Percentiles rank a stretch among this genome's conserved stretches.
phyloP scores from a whole-genome alignment of 1,140 invertebrate species.

The Eciton burchellii region DNA sequence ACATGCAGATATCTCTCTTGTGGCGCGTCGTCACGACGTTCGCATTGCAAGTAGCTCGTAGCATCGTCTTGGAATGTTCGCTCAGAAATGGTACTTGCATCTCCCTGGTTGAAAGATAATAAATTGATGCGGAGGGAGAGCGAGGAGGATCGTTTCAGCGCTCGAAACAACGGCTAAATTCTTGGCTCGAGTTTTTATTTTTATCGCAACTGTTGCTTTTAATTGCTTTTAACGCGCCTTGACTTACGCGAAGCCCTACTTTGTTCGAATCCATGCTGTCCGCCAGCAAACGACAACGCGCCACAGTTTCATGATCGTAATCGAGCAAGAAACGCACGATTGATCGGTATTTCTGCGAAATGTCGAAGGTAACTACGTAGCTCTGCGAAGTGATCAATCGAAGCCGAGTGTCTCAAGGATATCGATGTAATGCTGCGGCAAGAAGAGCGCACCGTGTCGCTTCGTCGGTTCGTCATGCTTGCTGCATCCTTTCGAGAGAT shows the following conservation, averaged over 20 bases:
- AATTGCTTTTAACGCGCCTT: neutral
- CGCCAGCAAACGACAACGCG: neutral
- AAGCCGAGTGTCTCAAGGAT: slow-evolving; percentile 41
- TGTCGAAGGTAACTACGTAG: slow-evolving; percentile 31
- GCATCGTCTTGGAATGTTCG: neutral
- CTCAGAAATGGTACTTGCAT: neutral
- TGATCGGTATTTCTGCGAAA: slow-evolving; percentile 60
- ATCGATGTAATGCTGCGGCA: neutral
- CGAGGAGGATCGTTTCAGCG: neutral
- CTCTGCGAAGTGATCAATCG: slow-evolving; percentile 64
- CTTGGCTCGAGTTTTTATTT: neutral
- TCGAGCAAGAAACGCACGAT: slow-evolving; percentile 37
- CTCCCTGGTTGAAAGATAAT: neutral
- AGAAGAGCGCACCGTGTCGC: slow-evolving; percentile 31
- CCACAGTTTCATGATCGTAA: slow-evolving; percentile 15
- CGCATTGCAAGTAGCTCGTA: neutral
- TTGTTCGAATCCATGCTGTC: slow-evolving; percentile 30
- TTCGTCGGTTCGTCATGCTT: slow-evolving; percentile 24
- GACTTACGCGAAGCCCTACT: neutral
- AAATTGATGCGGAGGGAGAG: neutral
- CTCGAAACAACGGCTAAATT: neutral
- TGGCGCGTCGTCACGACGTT: neutral
- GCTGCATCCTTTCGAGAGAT: slow-evolving; percentile 44
- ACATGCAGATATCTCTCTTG: slow-evolving; percentile 8
- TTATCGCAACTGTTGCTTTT: too few relatives aligned